Conservation (phyloP, 2,797 vertebrate genomes). For the Pseudotriccus pelzelni region DNA sequence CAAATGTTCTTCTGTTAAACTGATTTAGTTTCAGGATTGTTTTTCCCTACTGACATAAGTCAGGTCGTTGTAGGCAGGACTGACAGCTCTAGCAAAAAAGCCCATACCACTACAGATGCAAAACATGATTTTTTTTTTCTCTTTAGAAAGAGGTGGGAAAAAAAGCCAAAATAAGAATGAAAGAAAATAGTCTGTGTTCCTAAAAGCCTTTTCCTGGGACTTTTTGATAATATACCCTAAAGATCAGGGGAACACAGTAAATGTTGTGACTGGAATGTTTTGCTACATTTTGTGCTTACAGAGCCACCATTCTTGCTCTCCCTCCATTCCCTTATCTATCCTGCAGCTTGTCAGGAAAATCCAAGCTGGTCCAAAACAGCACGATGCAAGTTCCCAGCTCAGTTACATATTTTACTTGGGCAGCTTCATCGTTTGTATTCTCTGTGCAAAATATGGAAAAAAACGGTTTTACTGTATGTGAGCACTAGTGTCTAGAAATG, state of each 20-base stretch:
- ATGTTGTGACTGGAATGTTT: conserved; percentile 5
- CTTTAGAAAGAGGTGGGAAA: not conserved
- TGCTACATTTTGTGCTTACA: not conserved
- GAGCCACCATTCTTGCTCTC: not conserved
- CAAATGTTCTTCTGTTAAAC: not conserved
- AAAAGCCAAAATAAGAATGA: not conserved
- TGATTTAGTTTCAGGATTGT: not conserved
- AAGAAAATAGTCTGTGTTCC: not conserved
- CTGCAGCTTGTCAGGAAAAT: not conserved
- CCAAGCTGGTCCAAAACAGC: not conserved
- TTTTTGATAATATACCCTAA: not conserved
- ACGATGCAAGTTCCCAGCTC: not conserved
- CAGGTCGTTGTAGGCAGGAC: not conserved
- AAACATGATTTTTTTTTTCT: not conserved
- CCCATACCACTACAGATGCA: not conserved
- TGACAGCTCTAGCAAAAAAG: not conserved
- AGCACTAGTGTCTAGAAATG: not conserved
- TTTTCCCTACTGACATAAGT: not conserved
- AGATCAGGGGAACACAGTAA: not conserved
- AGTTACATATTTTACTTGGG: not conserved
- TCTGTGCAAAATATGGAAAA: not conserved
- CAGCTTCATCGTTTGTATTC: not conserved
- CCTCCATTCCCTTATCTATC: not conserved
- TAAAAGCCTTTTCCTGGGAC: not conserved
- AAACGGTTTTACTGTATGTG: not conserved